These are phyloP conservation scores for Agonopterix subpropinquella DNA, from an alignment of 2,888 invertebrate genomes.

Conservation along the genomic window DNA sequence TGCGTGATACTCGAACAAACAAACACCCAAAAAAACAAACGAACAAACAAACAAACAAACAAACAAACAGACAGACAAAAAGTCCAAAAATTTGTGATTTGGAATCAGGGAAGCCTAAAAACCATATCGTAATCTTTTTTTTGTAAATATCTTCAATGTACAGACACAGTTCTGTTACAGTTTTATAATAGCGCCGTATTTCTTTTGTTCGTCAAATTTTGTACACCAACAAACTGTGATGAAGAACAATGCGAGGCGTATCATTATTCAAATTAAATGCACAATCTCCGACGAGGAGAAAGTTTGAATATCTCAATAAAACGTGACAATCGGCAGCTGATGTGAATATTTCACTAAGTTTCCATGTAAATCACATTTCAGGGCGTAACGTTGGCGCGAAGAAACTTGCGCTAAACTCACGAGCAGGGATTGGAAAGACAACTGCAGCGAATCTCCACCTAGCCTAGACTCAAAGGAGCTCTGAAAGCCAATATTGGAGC, in stretches of 20 bases:
- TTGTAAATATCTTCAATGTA: too few species aligned
- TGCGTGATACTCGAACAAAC: too few species aligned
- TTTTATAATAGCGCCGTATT: conserved; percentile 5
- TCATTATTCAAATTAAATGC: conserved; percentile 65
- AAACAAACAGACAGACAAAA: too few species aligned
- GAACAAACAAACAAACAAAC: too few species aligned
- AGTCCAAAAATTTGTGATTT: too few species aligned
- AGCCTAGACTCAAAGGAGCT: conserved; percentile 39
- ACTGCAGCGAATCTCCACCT: conserved; percentile 44
- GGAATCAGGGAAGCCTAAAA: too few species aligned
- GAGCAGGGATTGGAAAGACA: conserved; percentile 45
- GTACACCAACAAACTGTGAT: conserved; percentile 34
- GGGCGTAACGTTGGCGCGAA: conserved; percentile 31
- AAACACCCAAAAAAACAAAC: too few species aligned
- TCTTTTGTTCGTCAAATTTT: conserved; percentile 14
- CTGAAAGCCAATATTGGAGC: conserved; percentile 49
- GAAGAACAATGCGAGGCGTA: conserved; percentile 46
- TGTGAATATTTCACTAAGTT: conserved; percentile 68
- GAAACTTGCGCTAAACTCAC: conserved; percentile 44
- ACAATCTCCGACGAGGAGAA: conserved; percentile 50
- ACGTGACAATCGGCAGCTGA: conserved; percentile 65
- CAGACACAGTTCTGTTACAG: too few species aligned
- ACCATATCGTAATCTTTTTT: too few species aligned
- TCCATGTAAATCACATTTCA: conserved; percentile 59
- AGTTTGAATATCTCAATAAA: conserved; percentile 67